phyloP scores from a whole-genome alignment of 2,113 vertebrate genomes.

The Axis porcinus region DNA sequence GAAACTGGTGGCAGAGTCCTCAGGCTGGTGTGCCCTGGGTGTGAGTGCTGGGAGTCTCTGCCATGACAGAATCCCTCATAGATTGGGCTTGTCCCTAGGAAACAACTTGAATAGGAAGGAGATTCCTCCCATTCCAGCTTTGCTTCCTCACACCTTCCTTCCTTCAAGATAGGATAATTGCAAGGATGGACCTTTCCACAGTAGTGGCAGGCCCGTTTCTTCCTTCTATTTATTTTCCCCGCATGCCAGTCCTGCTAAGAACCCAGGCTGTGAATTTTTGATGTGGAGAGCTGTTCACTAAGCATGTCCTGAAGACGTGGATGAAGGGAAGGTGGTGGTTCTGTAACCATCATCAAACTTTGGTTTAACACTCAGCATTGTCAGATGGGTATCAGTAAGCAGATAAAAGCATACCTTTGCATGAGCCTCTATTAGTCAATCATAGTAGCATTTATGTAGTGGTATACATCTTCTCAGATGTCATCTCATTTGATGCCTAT shows the following conservation, averaged over 20 bases:
- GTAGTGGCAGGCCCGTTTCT: background rate
- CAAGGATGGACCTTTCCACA: background rate
- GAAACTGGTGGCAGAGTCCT: background rate
- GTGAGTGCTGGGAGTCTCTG: accelerated
- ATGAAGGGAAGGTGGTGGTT: background rate
- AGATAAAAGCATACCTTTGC: background rate
- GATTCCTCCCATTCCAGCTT: background rate
- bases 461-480: background rate
- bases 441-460: no score
- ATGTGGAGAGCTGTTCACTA: background rate
- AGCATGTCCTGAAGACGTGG: background rate
- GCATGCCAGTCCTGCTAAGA: accelerated
- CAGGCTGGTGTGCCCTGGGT: accelerated
- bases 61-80: accelerated
- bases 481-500: background rate
- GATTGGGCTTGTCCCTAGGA: background rate
- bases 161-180: background rate
- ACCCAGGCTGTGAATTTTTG: background rate
- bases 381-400: background rate
- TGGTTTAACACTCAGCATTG: background rate
- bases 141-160: background rate
- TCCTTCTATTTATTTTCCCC: background rate
- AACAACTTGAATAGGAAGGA: background rate
- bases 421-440: background rate
- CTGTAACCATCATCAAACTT: background rate